phyloP scores from a whole-genome alignment of 2,113 vertebrate species.

The Lophochroa leadbeateri region DNA sequence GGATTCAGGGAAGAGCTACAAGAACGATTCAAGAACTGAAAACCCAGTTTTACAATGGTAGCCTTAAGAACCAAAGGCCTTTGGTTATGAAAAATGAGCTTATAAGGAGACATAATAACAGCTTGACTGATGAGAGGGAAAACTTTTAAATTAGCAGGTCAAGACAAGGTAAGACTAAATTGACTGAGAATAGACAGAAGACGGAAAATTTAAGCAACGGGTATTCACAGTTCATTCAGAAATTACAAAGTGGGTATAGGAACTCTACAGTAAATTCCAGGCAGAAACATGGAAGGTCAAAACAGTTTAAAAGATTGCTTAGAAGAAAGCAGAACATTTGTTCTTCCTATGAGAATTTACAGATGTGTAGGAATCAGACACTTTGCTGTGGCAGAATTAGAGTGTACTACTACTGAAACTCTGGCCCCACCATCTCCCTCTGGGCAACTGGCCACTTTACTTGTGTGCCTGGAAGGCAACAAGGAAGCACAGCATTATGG shows the following conservation, averaged over 20 bases:
- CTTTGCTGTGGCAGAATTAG: not conserved
- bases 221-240: not conserved
- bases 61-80: not conserved
- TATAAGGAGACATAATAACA: not conserved
- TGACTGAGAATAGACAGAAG: not conserved
- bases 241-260: not conserved
- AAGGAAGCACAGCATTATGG: rapidly evolving
- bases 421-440: not conserved
- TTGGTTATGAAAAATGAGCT: not conserved
- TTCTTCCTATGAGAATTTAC: not conserved
- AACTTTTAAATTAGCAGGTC: not conserved
- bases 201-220: not conserved
- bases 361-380: not conserved
- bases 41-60: not conserved
- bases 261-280: not conserved
- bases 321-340: not conserved
- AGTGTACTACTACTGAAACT: not conserved
- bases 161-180: not conserved
- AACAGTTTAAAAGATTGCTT: not conserved
- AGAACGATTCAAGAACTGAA: not conserved
- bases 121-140: not conserved
- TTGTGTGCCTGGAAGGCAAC: not conserved
- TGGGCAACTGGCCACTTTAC: not conserved
- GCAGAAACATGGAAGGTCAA: not conserved
- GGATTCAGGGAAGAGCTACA: not conserved